Evolutionary conservation across 2,797 vertebrate species (phyloP), one percentile per base, ranked within the genome.

Genomic region (Oryzias dopingdopingensis): DNA sequence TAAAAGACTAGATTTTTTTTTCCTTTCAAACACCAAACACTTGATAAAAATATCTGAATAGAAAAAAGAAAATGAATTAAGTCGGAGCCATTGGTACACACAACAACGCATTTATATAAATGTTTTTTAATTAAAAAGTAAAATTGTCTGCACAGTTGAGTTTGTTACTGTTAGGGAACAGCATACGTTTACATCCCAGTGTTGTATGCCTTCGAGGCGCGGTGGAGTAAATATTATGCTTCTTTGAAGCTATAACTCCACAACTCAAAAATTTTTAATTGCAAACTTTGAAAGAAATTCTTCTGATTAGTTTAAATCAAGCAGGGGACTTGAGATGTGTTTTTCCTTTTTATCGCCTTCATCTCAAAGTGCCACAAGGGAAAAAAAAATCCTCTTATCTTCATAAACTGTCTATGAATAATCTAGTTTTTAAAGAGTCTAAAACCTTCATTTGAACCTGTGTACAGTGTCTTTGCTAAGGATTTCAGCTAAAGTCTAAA

Each of bases 241-340:
- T 79, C 87, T 90, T 90, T 91, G 86, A 91, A 89, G 82, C 85
- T 67, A 59, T 79, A 58, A 76, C 65, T 85, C 56, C 56, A 46
- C 58, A 74, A 76, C 62, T 68, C 59, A 68, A 67, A 77, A 74
- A 61, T 70, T 69, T 73, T 60, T 85, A 85, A 89, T 83, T 81
- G 62, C 75, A 81, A 82, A 86, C 66, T 83, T 70, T 49, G 67
- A 86, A 86, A 72, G 42, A 70, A 65, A 61, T 59, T 61, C 65
- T 71, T 86, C 76, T 65, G 67, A 87, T 86, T 61, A 79, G 68
- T 79, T 77, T 54, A 54, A 68, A 62, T 74, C 59, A 65, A 76
- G 67, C 23, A 6, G 49, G 14, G 18, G 14, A 63, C 40, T 43
- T 59, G n/a, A 62, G 56, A 73, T 67, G 58, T 42, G 18, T 59